Evolutionary conservation across 2,113 vertebrate genomes (phyloP).

Genomic region (Eudorcas thomsonii): DNA sequence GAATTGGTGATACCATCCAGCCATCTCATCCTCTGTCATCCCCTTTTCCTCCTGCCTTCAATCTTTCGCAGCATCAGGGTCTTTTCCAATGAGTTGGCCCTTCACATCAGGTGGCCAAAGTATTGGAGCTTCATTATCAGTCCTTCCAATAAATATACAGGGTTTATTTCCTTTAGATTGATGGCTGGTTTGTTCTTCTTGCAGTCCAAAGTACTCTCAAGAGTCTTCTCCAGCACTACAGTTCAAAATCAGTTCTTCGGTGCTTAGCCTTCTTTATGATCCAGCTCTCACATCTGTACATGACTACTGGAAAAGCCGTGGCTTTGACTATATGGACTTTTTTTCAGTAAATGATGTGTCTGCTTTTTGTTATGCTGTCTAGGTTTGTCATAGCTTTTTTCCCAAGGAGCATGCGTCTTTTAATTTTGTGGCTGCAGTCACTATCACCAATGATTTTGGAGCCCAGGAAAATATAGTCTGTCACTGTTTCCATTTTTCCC

Average conservation of each 20-base stretch:
- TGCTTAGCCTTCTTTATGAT: background rate
- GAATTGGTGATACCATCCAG: background rate
- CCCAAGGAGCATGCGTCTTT: background rate
- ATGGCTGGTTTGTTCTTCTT: background rate
- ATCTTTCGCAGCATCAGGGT: background rate
- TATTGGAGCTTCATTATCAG: background rate
- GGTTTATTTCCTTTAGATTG: background rate
- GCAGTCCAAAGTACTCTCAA: background rate
- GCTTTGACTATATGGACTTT: background rate
- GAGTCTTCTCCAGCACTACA: background rate
- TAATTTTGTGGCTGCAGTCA: background rate
- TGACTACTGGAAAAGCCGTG: background rate
- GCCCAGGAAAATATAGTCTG: background rate
- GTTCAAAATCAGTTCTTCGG: background rate
- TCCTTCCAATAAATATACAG: background rate
- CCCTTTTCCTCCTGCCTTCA: background rate
- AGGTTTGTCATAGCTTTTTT: background rate
- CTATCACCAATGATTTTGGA: background rate
- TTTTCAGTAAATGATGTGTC: background rate
- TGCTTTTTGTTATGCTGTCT: background rate
- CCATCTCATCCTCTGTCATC: background rate
- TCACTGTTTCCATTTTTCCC: background rate
- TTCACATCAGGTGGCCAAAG: background rate
- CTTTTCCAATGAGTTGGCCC: background rate
- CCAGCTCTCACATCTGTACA: background rate